Base-by-base conservation (phyloP, 2,797 vertebrate species). In the Chloroceryle amazona region DNA sequence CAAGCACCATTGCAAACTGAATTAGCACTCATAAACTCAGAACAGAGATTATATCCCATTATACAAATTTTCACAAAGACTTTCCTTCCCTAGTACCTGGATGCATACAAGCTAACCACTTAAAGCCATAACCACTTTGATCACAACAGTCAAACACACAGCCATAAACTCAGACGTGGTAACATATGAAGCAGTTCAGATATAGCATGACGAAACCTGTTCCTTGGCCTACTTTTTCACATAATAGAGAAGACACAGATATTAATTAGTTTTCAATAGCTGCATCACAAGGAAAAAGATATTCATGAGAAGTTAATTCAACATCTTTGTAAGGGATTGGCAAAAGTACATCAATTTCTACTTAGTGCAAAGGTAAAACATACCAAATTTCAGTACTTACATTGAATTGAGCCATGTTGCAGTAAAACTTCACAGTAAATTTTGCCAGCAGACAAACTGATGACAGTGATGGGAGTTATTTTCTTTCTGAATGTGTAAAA, bases 401-500 rank as follows among this genome's bases (percentile, higher is more conserved):
- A 35, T 5, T 10, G 51, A 84, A 81, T 20, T 46, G 28, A 83
- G 28, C 7, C 9, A 4, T 13, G 11, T 20, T 81, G 33, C 26
- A 46, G 11, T 42, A 44, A 63, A 20, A 15, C 6, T 46, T 55
- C 60, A 47, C 13, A 47, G 23, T 5, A 71, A 71, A 47, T 70
- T 76, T 73, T 67, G n/a, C 21, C 83, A 60, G 58, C 28, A 83
- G 65, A 54, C 6, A 90, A 31, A 79, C 0, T 65, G 25, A 42
- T 51, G 26, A 28, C 33, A 83, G 29, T 26, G 19, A 35, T 26
- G 42, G 26, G 19, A 88, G 11, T 61, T 63, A 15, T 1, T 55
- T 91, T 46, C 28, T 76, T 81, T 88, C 42, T 65, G 25, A 57
- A 62, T 21, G 7, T 47, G 25, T n/a, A 63, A 92, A 92, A 89